Percentiles rank a stretch among this genome's conserved stretches.
Conservation (phyloP, 2,797 vertebrate species). For the Rhinichthys osculus region DNA sequence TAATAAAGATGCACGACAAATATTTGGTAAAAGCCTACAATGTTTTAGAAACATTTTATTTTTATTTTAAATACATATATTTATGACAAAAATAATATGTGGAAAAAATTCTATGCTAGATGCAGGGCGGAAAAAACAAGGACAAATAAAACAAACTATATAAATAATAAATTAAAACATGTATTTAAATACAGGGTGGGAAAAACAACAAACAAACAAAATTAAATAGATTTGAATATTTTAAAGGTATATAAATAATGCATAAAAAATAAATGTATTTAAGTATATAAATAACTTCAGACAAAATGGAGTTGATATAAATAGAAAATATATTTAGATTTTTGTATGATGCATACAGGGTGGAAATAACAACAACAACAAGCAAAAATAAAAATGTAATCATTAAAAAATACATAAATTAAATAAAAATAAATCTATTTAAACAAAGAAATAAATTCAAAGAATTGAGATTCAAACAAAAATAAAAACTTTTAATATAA, state of each 20-base stretch:
- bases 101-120: no score
- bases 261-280: background rate
- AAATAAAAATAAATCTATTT: background rate
- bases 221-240: background rate
- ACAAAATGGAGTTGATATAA: background rate
- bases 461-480: background rate
- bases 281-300: background rate
- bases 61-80: background rate
- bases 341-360: background rate
- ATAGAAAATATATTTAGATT: background rate
- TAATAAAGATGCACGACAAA: background rate
- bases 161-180: background rate
- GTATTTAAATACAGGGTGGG: background rate
- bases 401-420: background rate
- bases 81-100: background rate
- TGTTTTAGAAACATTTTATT: background rate
- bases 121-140: background rate
- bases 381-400: background rate
- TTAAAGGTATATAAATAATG: background rate
- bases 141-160: background rate
- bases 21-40: background rate
- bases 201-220: background rate
- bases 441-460: background rate
- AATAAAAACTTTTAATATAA: background rate
- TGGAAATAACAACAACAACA: background rate